phyloP scores from a whole-genome alignment of 2,113 vertebrate species.

The Rynchops niger region DNA sequence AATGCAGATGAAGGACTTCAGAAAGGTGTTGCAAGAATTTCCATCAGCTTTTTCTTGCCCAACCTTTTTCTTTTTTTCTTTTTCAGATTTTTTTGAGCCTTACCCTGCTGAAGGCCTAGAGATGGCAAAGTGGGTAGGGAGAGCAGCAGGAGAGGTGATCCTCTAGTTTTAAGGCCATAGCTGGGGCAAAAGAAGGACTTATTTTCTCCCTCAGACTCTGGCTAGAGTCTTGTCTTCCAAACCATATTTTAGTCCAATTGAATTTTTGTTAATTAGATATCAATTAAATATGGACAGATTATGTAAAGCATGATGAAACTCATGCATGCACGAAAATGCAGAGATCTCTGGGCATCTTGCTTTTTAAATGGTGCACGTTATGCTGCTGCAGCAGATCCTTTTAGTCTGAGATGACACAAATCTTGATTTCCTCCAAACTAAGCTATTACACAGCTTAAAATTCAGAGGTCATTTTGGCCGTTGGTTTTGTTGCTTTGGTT shows the following conservation, averaged over 20 bases:
- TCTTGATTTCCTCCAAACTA: background rate
- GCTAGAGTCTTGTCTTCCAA: background rate
- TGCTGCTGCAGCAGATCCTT: background rate
- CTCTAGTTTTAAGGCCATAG: background rate
- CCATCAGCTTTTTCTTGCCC: background rate
- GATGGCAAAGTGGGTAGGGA: background rate
- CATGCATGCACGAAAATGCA: background rate
- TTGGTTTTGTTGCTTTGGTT: background rate
- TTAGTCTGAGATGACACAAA: background rate
- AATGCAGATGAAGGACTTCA: background rate
- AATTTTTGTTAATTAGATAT: background rate
- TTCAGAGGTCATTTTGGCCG: background rate
- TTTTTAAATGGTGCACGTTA: background rate
- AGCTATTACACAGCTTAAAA: background rate
- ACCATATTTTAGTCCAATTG: background rate
- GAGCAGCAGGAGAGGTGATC: background rate
- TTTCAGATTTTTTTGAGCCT: background rate
- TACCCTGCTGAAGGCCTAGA: background rate
- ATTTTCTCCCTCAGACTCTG: background rate
- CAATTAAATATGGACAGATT: background rate
- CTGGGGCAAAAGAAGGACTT: background rate
- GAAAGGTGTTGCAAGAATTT: background rate
- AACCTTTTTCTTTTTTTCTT: background rate
- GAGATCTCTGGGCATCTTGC: background rate
- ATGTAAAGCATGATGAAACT: background rate